Percentiles rank a stretch among this genome's conserved stretches.
Conservation (phyloP, 2,888 invertebrate genomes). For the Pomacea canaliculata region DNA sequence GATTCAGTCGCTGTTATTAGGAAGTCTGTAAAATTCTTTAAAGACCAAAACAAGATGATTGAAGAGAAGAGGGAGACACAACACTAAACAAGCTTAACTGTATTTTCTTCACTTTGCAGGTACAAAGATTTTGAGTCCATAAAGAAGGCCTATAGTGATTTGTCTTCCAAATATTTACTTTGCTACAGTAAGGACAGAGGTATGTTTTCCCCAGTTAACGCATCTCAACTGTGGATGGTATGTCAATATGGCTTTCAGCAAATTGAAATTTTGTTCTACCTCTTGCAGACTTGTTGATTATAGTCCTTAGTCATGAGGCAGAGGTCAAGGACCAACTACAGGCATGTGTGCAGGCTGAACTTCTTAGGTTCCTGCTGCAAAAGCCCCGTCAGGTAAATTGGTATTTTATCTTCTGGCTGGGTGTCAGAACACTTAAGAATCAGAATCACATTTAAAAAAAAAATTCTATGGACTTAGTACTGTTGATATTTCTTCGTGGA, state of each 20-base stretch:
- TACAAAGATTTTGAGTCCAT: slow-evolving; percentile 1
- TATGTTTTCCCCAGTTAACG: neutral
- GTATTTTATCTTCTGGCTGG: neutral
- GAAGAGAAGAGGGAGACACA: too few species aligned
- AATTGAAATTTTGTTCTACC: neutral
- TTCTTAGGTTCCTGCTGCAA: neutral
- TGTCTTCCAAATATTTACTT: neutral
- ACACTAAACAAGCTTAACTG: neutral
- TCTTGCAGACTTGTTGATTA: neutral
- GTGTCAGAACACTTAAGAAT: too few species aligned
- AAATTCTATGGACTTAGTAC: too few species aligned
- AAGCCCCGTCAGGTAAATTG: neutral
- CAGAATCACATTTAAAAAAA: too few species aligned
- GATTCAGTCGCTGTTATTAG: too few species aligned
- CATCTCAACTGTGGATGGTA: neutral
- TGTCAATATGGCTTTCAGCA: neutral
- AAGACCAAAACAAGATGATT: too few species aligned
- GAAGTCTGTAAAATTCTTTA: too few species aligned
- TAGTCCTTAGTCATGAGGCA: neutral
- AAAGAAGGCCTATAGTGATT: slow-evolving; percentile 2
- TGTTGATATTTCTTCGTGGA: too few species aligned
- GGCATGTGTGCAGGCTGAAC: slow-evolving; percentile 11
- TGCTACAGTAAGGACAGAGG: neutral
- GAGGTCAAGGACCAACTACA: neutral
- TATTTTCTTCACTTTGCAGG: neutral